These are phyloP conservation scores for Sebastes iracundus DNA, from an alignment of 2,797 vertebrate species.

Conservation along the genomic window DNA sequence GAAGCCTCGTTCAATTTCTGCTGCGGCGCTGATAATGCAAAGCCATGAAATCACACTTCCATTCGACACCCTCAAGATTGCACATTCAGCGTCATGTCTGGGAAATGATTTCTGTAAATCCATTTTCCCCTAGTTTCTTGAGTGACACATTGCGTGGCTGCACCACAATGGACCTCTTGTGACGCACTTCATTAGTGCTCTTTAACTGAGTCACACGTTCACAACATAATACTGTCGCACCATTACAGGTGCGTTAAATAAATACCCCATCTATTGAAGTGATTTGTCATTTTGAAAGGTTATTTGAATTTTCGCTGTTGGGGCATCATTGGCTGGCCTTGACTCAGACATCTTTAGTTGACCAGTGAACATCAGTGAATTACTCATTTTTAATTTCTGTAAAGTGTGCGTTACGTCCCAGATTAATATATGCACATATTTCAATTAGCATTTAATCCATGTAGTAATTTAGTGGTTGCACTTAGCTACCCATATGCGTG, in stretches of 20 bases:
- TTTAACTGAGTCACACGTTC: background rate
- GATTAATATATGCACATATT: background rate
- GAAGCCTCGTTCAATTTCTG: conserved; percentile 2
- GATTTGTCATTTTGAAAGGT: background rate
- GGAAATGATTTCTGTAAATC: conserved; percentile 48
- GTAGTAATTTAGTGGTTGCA: background rate
- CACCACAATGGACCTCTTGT: background rate
- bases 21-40: conserved; percentile 14
- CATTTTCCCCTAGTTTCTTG: conserved; percentile 13
- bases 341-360: background rate
- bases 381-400: conserved; percentile 1
- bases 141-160: conserved; percentile 15
- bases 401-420: background rate
- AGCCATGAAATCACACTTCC: conserved; percentile 50
- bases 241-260: background rate
- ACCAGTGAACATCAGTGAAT: background rate
- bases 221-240: background rate
- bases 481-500: background rate
- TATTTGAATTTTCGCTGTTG: background rate
- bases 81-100: conserved; percentile 45
- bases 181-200: background rate
- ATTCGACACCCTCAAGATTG: conserved; percentile 56
- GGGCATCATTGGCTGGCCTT: background rate
- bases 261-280: background rate
- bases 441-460: background rate